Conservation (phyloP, 2,797 vertebrate genomes). For the Borostomias antarcticus region DNA sequence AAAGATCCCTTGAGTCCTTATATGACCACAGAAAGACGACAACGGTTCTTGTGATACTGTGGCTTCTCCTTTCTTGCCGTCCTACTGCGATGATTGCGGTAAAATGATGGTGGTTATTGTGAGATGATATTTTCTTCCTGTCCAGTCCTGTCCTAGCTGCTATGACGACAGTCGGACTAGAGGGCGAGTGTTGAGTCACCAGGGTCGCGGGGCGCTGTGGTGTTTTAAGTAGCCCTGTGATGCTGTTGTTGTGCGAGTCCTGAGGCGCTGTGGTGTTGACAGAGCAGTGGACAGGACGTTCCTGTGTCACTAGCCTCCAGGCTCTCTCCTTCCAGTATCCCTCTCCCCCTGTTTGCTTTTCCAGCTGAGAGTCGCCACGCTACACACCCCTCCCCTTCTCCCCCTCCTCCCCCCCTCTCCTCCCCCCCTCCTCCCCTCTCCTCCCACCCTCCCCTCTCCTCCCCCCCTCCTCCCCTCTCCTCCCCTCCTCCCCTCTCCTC, state of each 20-base stretch:
- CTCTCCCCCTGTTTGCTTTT: slow-evolving; percentile 74
- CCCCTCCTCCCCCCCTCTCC: slow-evolving; percentile 6
- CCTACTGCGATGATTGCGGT: too few relatives aligned
- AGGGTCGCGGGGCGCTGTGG: slow-evolving; percentile 24
- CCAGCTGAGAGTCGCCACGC: slow-evolving; percentile 51
- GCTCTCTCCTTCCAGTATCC: slow-evolving; percentile 13
- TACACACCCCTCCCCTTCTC: slow-evolving; percentile 13
- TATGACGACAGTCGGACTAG: too few relatives aligned
- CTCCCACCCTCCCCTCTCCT: too few relatives aligned
- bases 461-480: background rate
- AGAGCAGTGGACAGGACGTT: slow-evolving; percentile 67
- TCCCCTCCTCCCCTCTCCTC: background rate
- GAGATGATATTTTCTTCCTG: too few relatives aligned
- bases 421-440: slow-evolving; percentile 1
- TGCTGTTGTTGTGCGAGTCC: slow-evolving; percentile 25
- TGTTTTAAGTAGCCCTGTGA: slow-evolving; percentile 48
- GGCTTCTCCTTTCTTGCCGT: too few relatives aligned
- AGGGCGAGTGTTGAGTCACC: too few relatives aligned
- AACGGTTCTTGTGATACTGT: too few relatives aligned
- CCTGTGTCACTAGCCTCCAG: slow-evolving; percentile 38
- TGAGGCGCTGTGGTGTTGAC: slow-evolving; percentile 64
- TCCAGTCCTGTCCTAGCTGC: too few relatives aligned
- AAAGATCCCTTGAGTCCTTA: too few relatives aligned
- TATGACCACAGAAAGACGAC: too few relatives aligned
- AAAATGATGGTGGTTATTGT: too few relatives aligned